phyloP scores from a whole-genome alignment of 2,888 invertebrate species.

The Tetanocera ferruginea region DNA sequence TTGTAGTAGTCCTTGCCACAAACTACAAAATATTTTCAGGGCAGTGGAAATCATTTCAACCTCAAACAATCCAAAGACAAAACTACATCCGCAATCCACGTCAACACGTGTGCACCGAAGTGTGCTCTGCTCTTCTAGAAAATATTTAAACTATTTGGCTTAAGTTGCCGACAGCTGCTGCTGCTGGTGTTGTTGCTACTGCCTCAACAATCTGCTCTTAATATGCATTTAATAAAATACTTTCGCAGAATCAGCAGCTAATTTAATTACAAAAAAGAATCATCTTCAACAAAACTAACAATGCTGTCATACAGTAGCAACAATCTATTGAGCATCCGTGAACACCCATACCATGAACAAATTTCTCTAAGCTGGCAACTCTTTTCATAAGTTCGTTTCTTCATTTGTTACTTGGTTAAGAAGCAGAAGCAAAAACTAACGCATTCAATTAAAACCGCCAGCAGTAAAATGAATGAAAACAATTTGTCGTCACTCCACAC shows the following conservation, averaged over 20 bases:
- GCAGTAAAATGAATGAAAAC: constrained; percentile 31
- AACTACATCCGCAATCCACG: too few species aligned
- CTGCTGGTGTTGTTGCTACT: too few species aligned
- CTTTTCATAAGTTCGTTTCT: too few species aligned
- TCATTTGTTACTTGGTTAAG: too few species aligned
- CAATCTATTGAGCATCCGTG: neutral
- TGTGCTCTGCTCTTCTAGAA: too few species aligned
- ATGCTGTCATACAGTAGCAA: neutral
- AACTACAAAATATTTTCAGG: too few species aligned
- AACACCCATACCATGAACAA: neutral
- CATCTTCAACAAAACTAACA: neutral
- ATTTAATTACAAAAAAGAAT: neutral
- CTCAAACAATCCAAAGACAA: neutral
- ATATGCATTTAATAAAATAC: constrained; percentile 4
- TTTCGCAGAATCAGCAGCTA: constrained; percentile 5
- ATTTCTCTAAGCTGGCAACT: too few species aligned
- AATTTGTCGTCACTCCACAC: constrained; percentile 31
- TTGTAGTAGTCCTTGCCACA: too few species aligned
- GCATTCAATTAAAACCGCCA: constrained; percentile 25
- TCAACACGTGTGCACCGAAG: too few species aligned
- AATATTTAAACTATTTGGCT: too few species aligned
- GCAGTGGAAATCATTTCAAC: neutral
- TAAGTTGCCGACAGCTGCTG: too few species aligned
- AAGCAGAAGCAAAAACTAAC: neutral
- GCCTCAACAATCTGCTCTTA: neutral